These are phyloP conservation scores for Clarias laeviceps DNA, from an alignment of 2,797 vertebrate species.

Conservation along the genomic window DNA sequence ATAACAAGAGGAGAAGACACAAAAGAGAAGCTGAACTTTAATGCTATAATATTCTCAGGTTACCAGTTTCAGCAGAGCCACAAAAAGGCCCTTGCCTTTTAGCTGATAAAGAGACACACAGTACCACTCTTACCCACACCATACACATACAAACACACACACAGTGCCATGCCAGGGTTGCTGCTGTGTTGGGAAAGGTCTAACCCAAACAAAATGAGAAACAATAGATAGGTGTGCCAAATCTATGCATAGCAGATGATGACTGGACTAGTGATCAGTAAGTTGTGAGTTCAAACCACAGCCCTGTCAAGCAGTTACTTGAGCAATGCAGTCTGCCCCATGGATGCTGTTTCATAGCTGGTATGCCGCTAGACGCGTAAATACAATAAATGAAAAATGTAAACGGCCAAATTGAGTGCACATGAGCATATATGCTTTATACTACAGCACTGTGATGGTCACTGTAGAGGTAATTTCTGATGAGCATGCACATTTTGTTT, in stretches of 20 bases:
- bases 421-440: not conserved
- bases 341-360: not conserved
- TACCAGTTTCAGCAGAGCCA: slow-evolving; percentile 32
- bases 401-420: not conserved
- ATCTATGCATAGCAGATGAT: not conserved
- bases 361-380: not conserved
- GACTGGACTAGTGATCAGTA: not conserved
- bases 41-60: slow-evolving; percentile 53
- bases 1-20: slow-evolving; percentile 21
- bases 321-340: not conserved
- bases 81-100: slow-evolving; percentile 28
- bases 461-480: slow-evolving; percentile 20
- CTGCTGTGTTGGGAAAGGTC: not conserved
- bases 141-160: too few relatives aligned
- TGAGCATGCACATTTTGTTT: slow-evolving; percentile 10
- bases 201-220: too few relatives aligned
- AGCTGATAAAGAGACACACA: slow-evolving; percentile 1
- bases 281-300: not conserved
- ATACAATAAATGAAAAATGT: not conserved
- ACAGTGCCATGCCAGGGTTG: not conserved
- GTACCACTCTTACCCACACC: not conserved
- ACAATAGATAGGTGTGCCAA: too few relatives aligned
- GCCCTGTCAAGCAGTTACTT: not conserved
- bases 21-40: slow-evolving; percentile 51
- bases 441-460: not conserved